phyloP scores from a whole-genome alignment of 2,888 invertebrate genomes.

The Eilema caniola region DNA sequence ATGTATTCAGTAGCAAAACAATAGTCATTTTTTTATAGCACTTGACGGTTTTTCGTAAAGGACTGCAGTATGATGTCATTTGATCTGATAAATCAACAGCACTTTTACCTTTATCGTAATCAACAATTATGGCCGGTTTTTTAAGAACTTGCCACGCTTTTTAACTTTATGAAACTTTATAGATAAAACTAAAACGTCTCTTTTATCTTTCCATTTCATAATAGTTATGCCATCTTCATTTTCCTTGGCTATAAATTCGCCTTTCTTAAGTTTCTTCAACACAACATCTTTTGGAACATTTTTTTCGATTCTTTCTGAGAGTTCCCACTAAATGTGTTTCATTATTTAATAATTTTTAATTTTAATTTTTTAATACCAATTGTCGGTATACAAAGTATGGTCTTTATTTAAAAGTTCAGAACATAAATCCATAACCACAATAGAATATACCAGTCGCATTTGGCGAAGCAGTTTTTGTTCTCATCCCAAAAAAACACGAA shows the following conservation, averaged over 20 bases:
- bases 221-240: slow-evolving; percentile 20
- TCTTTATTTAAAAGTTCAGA: too few relatives aligned
- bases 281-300: neutral
- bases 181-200: slow-evolving; percentile 17
- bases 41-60: neutral
- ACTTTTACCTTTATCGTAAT: slow-evolving; percentile 46
- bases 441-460: too few relatives aligned
- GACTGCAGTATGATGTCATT: slow-evolving; percentile 29
- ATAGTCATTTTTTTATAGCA: too few relatives aligned
- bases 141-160: neutral
- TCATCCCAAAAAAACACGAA: too few relatives aligned
- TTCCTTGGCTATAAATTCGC: slow-evolving; percentile 18
- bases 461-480: too few relatives aligned
- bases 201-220: slow-evolving; percentile 24
- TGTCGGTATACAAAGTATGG: too few relatives aligned
- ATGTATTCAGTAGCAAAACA: too few relatives aligned
- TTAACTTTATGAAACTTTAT: neutral
- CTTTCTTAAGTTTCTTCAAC: slow-evolving; percentile 11
- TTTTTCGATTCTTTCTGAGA: too few relatives aligned
- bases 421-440: too few relatives aligned
- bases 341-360: too few relatives aligned
- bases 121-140: neutral
- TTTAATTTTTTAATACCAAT: too few relatives aligned
- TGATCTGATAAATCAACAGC: slow-evolving; percentile 47
- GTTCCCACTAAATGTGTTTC: too few relatives aligned